Evolutionary conservation across 2,113 vertebrate genomes (phyloP).

Genomic region (Dromaius novaehollandiae): DNA sequence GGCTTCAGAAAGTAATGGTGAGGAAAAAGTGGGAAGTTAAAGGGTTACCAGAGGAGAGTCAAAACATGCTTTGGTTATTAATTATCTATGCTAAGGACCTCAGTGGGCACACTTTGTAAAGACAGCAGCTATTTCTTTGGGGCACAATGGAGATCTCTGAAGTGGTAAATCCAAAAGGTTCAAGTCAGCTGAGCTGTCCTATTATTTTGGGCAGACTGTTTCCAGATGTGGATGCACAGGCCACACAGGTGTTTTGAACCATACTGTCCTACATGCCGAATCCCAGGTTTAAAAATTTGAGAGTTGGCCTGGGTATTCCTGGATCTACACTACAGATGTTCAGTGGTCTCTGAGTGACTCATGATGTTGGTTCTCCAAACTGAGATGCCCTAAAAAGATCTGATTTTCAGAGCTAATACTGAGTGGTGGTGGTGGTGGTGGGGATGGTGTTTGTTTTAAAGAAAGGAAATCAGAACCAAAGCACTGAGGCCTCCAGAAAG

Average conservation of each 20-base stretch:
- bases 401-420: not conserved
- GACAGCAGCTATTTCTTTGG: not conserved
- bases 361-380: not conserved
- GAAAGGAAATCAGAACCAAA: not conserved
- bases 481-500: not conserved
- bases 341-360: not conserved
- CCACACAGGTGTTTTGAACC: not conserved
- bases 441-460: not conserved
- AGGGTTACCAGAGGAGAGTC: not conserved
- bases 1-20: not conserved
- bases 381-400: not conserved
- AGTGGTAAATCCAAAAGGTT: not conserved
- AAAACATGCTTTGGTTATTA: not conserved
- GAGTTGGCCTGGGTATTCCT: not conserved
- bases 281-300: not conserved
- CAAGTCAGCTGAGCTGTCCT: not conserved
- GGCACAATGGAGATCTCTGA: not conserved
- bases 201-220: not conserved
- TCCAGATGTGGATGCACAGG: fast-evolving
- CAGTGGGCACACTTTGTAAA: not conserved
- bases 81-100: not conserved
- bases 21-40: not conserved
- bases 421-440: not conserved
- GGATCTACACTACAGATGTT: not conserved
- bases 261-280: not conserved